Base-by-base conservation (phyloP, 2,113 vertebrate species). In the Melanerpes aurifrons region DNA sequence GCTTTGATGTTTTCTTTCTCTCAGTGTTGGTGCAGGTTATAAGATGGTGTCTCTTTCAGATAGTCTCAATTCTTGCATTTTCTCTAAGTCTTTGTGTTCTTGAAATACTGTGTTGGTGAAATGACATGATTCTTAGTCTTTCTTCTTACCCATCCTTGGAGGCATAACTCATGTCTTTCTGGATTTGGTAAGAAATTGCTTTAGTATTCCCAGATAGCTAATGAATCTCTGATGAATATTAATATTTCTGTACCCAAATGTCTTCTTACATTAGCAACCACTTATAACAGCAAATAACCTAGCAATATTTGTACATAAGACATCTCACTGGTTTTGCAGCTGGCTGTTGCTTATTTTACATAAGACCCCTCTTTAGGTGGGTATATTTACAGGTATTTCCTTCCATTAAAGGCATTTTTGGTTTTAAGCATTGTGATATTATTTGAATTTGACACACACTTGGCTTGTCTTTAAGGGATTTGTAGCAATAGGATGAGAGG, bases 261-360 rank as follows among this genome's bases (percentile, higher is more conserved):
- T 31, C 68, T 85, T 72, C 64, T 86, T 89, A 66, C 22, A 69
- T 89, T 92, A 94, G 35, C 86, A 91, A 2, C 45, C 89, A 78
- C 79, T 96, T 95, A 88, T 75, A 71, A 87, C 3, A 86, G 82
- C 96, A 96, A 95, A 94, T 94, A 92, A 95, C 95, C 91, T 86
- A 47, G 66, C 73, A 75, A 15, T 78, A 37, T 94, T 94, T 91
- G 72, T 90, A 43, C 89, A 47, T 84, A 70, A 73, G 91, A 8
- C 43, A 53, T 80, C 71, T 87, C 72, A 1, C 59, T 86, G 78
- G 10, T 67, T 87, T 74, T 43, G 32, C 82, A 67, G 21, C 35
- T 90, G 71, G 26, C 61, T 89, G 77, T 54, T 48, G 4, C 16
- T 67, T 43, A 9, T 28, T 81, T 10, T 15, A 5, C 7, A 17